Conservation (phyloP, 2,888 invertebrate species). For the Trissolcus japonicus region DNA sequence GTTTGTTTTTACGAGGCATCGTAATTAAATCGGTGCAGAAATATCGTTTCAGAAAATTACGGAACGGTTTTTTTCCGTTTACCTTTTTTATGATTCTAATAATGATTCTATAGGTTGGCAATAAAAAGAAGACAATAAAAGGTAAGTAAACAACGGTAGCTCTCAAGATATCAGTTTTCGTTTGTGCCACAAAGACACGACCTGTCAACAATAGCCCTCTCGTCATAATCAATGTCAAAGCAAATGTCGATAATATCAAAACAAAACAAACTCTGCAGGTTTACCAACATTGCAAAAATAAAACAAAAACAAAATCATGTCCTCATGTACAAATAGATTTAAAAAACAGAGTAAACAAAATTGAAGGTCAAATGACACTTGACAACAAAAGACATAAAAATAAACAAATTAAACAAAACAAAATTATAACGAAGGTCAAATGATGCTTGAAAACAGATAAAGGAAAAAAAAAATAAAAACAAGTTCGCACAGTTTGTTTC, state of each 20-base stretch:
- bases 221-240: constrained; percentile 30
- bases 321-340: not conserved
- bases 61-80: constrained; percentile 34
- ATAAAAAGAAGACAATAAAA: constrained; percentile 53
- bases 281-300: not conserved
- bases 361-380: too few species aligned
- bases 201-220: constrained; percentile 33
- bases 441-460: too few species aligned
- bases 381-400: not conserved
- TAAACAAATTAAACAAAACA: too few species aligned
- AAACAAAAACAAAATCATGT: not conserved
- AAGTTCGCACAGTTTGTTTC: too few species aligned
- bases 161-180: constrained; percentile 49
- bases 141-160: constrained; percentile 53
- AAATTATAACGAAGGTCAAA: too few species aligned
- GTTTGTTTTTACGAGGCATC: constrained; percentile 20
- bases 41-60: constrained; percentile 31
- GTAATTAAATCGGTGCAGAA: constrained; percentile 34
- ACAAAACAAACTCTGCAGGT: constrained; percentile 9
- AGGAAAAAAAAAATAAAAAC: too few species aligned
- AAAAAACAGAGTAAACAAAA: not conserved
- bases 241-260: constrained; percentile 21
- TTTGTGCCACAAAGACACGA: constrained; percentile 21
- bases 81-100: constrained; percentile 48
- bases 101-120: constrained; percentile 52